These are phyloP conservation scores for Drosophila ohnishii DNA, from an alignment of 1,140 invertebrate species.

Conservation along the genomic window DNA sequence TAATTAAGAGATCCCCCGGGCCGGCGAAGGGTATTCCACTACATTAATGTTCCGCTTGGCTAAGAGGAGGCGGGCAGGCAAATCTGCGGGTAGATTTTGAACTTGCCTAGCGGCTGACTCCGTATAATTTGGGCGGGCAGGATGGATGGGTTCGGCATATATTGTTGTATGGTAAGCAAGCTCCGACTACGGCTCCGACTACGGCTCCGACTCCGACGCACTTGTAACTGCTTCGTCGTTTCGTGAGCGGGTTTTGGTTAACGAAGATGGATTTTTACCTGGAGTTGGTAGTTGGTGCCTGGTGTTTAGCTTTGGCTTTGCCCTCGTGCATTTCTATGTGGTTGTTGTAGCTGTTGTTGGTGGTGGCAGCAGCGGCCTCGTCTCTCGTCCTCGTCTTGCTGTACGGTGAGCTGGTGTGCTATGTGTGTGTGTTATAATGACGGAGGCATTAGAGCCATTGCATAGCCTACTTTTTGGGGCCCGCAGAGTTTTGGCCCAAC, in stretches of 20 bases:
- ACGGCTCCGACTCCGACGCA: conserved; percentile 50
- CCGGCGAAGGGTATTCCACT: conserved; percentile 28
- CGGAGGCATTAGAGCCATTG: conserved; percentile 75
- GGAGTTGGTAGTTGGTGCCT: conserved; percentile 10
- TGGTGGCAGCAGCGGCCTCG: conserved; percentile 52
- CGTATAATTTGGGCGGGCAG: conserved; percentile 38
- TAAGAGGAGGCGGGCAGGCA: conserved; percentile 6
- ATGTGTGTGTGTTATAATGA: conserved; percentile 60
- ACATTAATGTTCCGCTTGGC: conserved; percentile 38
- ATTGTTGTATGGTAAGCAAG: conserved; percentile 32
- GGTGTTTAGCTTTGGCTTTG: conserved; percentile 29
- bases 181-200: conserved; percentile 21
- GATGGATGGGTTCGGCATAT: conserved; percentile 15
- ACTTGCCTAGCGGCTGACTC: conserved; percentile 32
- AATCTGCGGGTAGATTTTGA: conserved; percentile 50
- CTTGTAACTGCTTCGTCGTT: conserved; percentile 57
- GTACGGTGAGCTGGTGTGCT: conserved; percentile 3
- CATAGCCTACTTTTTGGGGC: conserved; percentile 75
- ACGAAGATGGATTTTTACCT: conserved; percentile 73
- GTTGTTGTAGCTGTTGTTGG: conserved; percentile 51
- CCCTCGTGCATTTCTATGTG: conserved; percentile 62
- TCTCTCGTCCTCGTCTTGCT: conserved; percentile 50
- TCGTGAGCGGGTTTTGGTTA: conserved; percentile 65
- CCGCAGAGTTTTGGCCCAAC: conserved; percentile 47
- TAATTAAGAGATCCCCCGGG: conserved; percentile 42